A percentile compares a stretch with the other conserved stretches of the same genome.
These are phyloP conservation scores for Echinops telfairi DNA, from an alignment of 2,113 vertebrate species.

Conservation along the genomic window DNA sequence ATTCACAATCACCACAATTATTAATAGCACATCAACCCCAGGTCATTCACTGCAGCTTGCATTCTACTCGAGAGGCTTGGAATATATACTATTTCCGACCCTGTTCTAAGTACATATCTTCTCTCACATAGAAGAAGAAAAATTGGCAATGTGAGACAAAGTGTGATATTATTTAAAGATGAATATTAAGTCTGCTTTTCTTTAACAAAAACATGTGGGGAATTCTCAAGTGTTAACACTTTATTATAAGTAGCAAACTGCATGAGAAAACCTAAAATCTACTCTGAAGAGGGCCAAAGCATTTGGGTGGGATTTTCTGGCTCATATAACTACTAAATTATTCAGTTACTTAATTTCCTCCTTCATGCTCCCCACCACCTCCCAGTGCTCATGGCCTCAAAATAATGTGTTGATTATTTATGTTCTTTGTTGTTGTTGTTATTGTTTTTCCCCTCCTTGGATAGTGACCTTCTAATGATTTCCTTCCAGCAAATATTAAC, in stretches of 20 bases:
- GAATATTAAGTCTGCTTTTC: background rate
- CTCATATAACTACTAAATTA: background rate
- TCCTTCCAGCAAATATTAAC: background rate
- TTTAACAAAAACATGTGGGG: background rate
- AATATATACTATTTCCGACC: background rate
- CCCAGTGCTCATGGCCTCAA: background rate
- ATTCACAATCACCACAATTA: constrained; percentile 40
- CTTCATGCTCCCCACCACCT: rapidly evolving
- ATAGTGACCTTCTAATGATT: background rate
- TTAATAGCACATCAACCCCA: constrained; percentile 51
- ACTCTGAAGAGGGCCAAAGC: background rate
- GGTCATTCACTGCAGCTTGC: background rate
- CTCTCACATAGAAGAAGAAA: constrained; percentile 39
- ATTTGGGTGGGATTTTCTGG: background rate
- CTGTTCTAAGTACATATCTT: constrained; percentile 14
- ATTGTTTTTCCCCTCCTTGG: background rate
- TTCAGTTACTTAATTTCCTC: background rate
- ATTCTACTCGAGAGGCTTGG: background rate
- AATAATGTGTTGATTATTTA: background rate
- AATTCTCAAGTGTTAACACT: constrained; percentile 16
- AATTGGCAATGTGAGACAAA: background rate
- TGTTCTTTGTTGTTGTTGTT: background rate
- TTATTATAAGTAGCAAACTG: background rate
- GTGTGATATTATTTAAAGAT: constrained; percentile 20
- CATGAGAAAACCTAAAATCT: background rate